Percentiles rank a stretch among this genome's conserved stretches.
These are phyloP conservation scores for Hydriomena furcata DNA, from an alignment of 2,888 invertebrate species.

Conservation along the genomic window DNA sequence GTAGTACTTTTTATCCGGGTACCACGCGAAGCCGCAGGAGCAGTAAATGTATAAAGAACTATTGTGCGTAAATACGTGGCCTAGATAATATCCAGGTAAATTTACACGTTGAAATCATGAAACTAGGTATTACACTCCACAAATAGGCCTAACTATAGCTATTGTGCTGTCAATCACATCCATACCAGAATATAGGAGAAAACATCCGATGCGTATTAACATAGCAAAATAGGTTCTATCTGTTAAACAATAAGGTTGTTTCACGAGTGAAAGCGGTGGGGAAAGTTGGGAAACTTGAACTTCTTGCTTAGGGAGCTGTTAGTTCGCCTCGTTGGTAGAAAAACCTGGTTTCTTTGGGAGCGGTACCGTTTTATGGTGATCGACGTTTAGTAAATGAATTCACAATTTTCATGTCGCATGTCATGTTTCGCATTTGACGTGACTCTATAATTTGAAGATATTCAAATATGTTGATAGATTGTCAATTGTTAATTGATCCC, in stretches of 20 bases:
- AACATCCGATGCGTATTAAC: background rate
- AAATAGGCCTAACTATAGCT: constrained; percentile 24
- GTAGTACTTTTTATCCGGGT: too few species aligned
- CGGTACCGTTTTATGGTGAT: background rate
- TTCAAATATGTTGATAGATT: too few species aligned
- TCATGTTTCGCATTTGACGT: too few species aligned
- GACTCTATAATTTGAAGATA: too few species aligned
- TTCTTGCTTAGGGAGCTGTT: constrained; percentile 38
- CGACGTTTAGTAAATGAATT: background rate
- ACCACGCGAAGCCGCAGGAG: too few species aligned
- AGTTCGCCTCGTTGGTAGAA: constrained; percentile 25
- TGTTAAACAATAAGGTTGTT: constrained; percentile 8
- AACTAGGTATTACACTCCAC: constrained; percentile 27
- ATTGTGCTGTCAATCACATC: constrained; percentile 40
- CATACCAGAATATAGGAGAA: constrained; percentile 26
- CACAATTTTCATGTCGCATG: background rate
- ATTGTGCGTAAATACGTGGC: too few species aligned
- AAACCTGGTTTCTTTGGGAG: background rate
- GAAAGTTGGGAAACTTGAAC: constrained; percentile 35
- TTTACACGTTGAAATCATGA: background rate
- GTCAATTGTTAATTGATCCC: too few species aligned
- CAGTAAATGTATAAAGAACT: too few species aligned
- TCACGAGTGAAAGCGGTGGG: constrained; percentile 25
- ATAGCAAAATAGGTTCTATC: constrained; percentile 8
- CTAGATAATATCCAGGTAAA: background rate